Conservation (phyloP, 2,113 vertebrate species). For the Tamias sibiricus region DNA sequence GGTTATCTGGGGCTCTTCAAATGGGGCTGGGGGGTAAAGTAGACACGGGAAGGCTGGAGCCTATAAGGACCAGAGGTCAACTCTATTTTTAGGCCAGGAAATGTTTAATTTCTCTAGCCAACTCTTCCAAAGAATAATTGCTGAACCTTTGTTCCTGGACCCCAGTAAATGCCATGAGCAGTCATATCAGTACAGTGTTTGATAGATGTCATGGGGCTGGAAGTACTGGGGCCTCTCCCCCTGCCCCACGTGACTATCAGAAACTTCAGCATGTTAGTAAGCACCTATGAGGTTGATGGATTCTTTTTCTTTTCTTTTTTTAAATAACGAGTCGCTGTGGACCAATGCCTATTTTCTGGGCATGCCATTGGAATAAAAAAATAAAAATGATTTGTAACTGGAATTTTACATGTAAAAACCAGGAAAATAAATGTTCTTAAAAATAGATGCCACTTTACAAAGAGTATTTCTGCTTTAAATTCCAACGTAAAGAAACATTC, state of each 20-base stretch:
- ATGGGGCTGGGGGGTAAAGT: fast-evolving
- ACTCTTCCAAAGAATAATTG: not conserved
- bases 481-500: not conserved
- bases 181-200: not conserved
- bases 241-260: too few relatives aligned
- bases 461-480: not conserved
- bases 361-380: not conserved
- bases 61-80: not conserved
- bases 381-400: not conserved
- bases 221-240: not conserved
- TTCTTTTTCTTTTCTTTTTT: not conserved
- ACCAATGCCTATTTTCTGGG: not conserved
- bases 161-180: not conserved
- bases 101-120: not conserved
- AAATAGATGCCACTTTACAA: not conserved
- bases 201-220: not conserved
- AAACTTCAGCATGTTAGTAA: not conserved
- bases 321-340: not conserved
- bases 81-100: not conserved
- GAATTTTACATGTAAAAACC: not conserved
- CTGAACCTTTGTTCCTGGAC: not conserved
- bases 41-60: fast-evolving
- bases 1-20: not conserved
- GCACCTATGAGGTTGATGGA: fast-evolving
- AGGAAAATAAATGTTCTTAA: not conserved